Base-by-base conservation (phyloP, 2,113 vertebrate genomes). In the Seriola quinqueradiata region DNA sequence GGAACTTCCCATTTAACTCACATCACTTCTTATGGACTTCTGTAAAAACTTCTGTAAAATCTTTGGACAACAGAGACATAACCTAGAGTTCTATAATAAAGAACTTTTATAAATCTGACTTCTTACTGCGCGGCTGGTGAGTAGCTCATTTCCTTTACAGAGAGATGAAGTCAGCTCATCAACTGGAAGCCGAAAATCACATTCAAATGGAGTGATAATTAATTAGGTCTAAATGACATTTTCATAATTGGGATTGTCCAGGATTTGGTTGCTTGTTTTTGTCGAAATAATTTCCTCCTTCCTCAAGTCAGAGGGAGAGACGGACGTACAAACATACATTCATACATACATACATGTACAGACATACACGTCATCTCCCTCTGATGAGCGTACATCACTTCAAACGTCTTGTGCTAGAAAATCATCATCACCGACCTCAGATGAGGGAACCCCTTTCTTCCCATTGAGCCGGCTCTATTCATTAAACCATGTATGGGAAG, bases 401-500 rank as follows among this genome's bases (percentile, higher is more conserved):
- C 23, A 10, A 63, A 28, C 25, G 7, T 34, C 12, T 19, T 2
- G 36, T 25, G 6, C 34, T 42, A 28, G 32, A 55, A 55, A 48
- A 34, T 23, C 9, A 19, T 63, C 32, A 25, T n/a, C 23, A 8
- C 5, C 0, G 58, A 59, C 28, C 59, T 23, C 32, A 60, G 42
- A 72, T 7, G 5, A 86, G 77, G 85, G 25, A 91, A 66, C 14
- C 77, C 82, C 63, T 57, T 16, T 44, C 75, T 54, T 61, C 55
- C 46, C 28, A 25, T 81, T 48, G 13, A 66, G 48, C 11, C 70
- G 13, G 64, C 25, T 67, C 55, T 55, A 54, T 54, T 71, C 71
- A 70, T 54, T 65, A 46, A 80, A 74, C 81, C 55, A 54, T 79
- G 61, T 50, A 32, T 3, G 86, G 89, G 92, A 89, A 72, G 55